Evolutionary conservation across 2,797 vertebrate species (phyloP).

Genomic region (Leuciscus waleckii): DNA sequence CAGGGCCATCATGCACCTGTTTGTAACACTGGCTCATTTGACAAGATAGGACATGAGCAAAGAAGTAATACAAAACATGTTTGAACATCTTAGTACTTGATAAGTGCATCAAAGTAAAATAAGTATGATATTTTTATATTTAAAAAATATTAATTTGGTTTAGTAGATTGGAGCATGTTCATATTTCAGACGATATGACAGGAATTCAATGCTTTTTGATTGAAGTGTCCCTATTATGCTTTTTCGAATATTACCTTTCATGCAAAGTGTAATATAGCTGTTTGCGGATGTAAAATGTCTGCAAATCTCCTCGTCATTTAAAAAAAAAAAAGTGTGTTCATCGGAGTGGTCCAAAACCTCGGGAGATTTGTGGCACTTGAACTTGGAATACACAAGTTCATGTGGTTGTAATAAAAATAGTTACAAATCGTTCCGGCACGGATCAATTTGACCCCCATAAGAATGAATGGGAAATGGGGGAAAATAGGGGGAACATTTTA

Average conservation of each 20-base stretch:
- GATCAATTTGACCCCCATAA: background rate
- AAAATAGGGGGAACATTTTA: background rate
- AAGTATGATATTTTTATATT: background rate
- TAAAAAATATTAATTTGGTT: background rate
- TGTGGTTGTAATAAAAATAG: background rate
- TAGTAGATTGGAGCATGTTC: no score
- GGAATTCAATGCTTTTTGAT: no score
- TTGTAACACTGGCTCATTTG: constrained; percentile 6
- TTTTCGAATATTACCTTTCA: background rate
- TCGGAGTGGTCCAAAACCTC: background rate
- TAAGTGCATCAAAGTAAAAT: background rate
- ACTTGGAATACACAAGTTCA: background rate
- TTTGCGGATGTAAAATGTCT: background rate
- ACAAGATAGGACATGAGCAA: background rate
- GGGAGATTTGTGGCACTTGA: background rate
- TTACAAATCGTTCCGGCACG: background rate
- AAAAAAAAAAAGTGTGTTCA: background rate
- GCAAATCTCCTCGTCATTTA: background rate
- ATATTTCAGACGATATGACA: no score
- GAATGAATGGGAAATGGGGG: background rate
- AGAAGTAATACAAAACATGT: background rate
- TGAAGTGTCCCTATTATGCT: background rate
- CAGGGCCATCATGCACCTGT: constrained; percentile 3
- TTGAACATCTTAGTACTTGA: background rate
- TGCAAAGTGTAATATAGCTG: background rate